Evolutionary conservation across 2,797 vertebrate genomes (phyloP), one percentile per base, ranked within the genome.

Genomic region (Pseudochromis fuscus): DNA sequence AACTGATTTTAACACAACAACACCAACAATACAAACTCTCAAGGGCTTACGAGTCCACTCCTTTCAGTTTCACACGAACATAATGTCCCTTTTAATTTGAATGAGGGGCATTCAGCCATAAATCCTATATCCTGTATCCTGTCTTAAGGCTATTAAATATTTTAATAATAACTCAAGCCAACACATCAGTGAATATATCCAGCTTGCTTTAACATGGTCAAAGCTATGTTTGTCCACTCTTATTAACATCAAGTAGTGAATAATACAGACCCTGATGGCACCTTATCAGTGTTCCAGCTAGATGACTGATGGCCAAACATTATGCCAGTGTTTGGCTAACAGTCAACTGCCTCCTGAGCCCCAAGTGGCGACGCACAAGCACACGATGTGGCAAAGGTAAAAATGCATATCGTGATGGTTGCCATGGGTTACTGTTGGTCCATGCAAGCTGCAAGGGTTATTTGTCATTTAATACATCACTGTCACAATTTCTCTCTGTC

Each of bases 401-500:
- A n/a, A 82, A 55, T 28, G 63, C 59, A 63, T 61, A 67, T 19
- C 73, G 44, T 21, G 68, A 55, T 59, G 52, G 84, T 90, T 91
- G 78, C 87, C 76, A 85, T 70, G 84, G 74, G 85, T 84, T 88
- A 84, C 89, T 59, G 70, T 86, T 83, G 82, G 79, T 86, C 77
- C 72, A 69, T 61, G 79, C 58, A 52, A 66, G 53, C 62, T 75
- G 57, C 62, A 48, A 62, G 53, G 81, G 77, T 81, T 87, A 81
- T 91, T 89, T 88, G 69, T 89, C 79, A 86, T 88, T 88, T 81
- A 70, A 82, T 88, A 83, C 44, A 70, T 87, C 84, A 80, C 77
- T 85, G 81, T 84, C 80, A 74, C 48, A 19, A 85, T 60, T 57
- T 46, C 61, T 70, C 72, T 50, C 61, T 59, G 38, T 64, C 53